Evolutionary conservation across 2,113 vertebrate genomes (phyloP).

Genomic region (Oryzias melastigma): DNA sequence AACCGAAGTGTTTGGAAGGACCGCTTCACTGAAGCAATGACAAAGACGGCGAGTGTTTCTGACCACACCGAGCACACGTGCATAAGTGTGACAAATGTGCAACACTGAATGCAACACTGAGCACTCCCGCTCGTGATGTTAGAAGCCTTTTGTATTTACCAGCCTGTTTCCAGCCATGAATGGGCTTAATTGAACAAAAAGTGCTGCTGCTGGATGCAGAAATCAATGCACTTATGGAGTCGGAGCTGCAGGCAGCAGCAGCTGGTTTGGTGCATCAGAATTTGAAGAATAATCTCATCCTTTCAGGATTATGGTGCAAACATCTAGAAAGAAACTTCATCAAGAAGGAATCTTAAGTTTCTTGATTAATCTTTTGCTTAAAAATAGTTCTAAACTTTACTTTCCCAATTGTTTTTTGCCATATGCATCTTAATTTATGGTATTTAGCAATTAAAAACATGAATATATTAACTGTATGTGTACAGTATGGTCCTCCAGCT

Average conservation of each 20-base stretch:
- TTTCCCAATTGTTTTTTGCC: too few species aligned
- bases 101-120: too few species aligned
- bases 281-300: too few species aligned
- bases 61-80: constrained; percentile 20
- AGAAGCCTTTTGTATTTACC: too few species aligned
- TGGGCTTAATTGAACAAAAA: constrained; percentile 22
- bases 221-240: constrained; percentile 17
- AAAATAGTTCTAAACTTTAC: too few species aligned
- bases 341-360: too few species aligned
- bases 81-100: background rate
- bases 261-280: background rate
- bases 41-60: constrained; percentile 45
- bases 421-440: background rate
- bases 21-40: constrained; percentile 34
- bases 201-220: constrained; percentile 17
- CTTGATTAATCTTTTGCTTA: too few species aligned
- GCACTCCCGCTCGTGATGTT: too few species aligned
- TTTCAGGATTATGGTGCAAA: too few species aligned
- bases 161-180: background rate
- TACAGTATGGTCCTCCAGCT: constrained; percentile 11
- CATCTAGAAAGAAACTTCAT: too few species aligned
- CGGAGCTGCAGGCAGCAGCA: background rate
- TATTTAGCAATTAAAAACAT: background rate
- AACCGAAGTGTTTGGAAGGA: constrained; percentile 39
- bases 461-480: background rate